Base-by-base conservation (phyloP, 2,797 vertebrate species). In the Saxicola maurus region DNA sequence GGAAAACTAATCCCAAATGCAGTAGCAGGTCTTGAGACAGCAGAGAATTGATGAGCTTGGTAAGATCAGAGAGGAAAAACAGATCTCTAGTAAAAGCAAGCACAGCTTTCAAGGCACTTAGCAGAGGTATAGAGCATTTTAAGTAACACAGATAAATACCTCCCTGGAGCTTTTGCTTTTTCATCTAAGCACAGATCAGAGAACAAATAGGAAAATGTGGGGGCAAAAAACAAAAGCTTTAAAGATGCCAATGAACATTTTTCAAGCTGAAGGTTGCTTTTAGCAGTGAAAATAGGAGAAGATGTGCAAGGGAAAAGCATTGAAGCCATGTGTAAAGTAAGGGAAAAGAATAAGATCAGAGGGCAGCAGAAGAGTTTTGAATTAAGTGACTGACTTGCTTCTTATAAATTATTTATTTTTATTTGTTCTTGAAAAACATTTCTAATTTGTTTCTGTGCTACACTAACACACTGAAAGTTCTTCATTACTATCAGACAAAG, bases 141-240 rank as follows among this genome's bases (percentile, higher is more conserved):
- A 94, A 94, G 86, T 95, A 91, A 93, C 82, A 83, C 52, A 87
- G 91, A 87, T 93, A 90, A 93, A 95, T 87, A 90, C 55, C 61
- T 94, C 85, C 78, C 86, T 78, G 55, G 79, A 95, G 91, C 30
- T 91, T 93, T 81, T 57, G 75, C 64, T 74, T 93, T 92, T 94
- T 94, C 68, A 80, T 93, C 82, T 94, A 73, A 83, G 72, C 65
- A 67, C 57, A 67, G 84, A 92, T 82, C 73, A 74, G 86, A 89
- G 74, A 82, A 75, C 35, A 92, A 86, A 77, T 21, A 81, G 62
- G 52, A 82, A 78, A 91, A 69, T 28, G 19, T 11, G 30, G 23
- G 30, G 53, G 37, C 31, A 8, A 18, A 43, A 74, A 40, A 0
- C 61, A 86, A 88, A 91, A 87, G 62, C 86, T 83, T 87, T 91